phyloP scores from a whole-genome alignment of 1,140 invertebrate genomes.

The Lepidurus arcticus region DNA sequence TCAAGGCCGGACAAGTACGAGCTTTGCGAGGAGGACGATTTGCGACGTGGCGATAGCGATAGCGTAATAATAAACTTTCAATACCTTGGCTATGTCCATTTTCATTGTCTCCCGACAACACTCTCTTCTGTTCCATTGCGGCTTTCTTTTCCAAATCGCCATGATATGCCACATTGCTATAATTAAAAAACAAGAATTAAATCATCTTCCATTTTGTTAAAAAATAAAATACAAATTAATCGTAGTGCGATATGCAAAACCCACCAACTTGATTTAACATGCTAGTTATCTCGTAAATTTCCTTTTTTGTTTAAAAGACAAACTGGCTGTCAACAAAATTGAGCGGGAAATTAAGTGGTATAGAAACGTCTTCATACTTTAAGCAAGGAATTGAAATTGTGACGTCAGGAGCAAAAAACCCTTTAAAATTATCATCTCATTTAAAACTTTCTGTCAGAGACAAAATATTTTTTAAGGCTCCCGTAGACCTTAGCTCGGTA shows the following conservation, averaged over 20 bases:
- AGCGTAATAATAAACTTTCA: constrained; percentile 24
- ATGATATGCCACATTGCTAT: constrained; percentile 88
- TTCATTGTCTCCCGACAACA: constrained; percentile 56
- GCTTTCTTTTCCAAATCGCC: constrained; percentile 89
- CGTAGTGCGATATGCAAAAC: background rate
- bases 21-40: constrained; percentile 13
- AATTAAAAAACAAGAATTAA: constrained; percentile 35
- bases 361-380: too few relatives aligned
- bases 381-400: too few relatives aligned
- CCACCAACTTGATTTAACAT: too few relatives aligned
- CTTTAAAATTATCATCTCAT: too few relatives aligned
- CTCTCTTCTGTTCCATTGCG: constrained; percentile 81
- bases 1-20: constrained; percentile 20
- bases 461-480: too few relatives aligned
- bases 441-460: too few relatives aligned
- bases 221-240: constrained; percentile 11
- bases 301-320: too few relatives aligned
- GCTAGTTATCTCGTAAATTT: too few relatives aligned
- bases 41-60: constrained; percentile 23
- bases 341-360: too few relatives aligned
- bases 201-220: background rate
- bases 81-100: constrained; percentile 48
- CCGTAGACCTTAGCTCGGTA: too few relatives aligned
- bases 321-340: too few relatives aligned
- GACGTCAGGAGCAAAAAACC: too few relatives aligned